Evolutionary conservation across 1,140 invertebrate species (phyloP).

Genomic region (Drosophila seguyi): DNA sequence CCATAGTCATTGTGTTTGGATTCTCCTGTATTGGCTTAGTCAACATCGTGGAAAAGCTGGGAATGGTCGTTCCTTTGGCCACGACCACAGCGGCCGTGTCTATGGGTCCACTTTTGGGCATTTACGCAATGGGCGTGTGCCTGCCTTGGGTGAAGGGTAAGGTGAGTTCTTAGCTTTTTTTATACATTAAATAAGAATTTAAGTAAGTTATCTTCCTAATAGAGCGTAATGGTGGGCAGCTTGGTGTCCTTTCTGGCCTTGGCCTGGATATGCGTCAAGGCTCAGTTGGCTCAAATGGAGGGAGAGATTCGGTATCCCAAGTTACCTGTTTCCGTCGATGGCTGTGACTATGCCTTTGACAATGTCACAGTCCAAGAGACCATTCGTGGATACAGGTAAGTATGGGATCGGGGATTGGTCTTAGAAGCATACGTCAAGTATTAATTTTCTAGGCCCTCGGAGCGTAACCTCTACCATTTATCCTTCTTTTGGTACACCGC

Average conservation of each 20-base stretch:
- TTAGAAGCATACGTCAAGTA: not conserved
- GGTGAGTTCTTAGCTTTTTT: slow-evolving; percentile 81
- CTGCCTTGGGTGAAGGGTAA: slow-evolving; percentile 92
- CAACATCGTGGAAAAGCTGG: slow-evolving; percentile 90
- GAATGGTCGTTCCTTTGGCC: slow-evolving; percentile 90
- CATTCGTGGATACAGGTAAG: slow-evolving; percentile 65
- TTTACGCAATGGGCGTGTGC: slow-evolving; percentile 93
- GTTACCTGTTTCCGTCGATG: slow-evolving; percentile 88
- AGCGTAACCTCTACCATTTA: slow-evolving; percentile 68
- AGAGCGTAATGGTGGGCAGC: slow-evolving; percentile 71
- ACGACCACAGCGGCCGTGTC: slow-evolving; percentile 90
- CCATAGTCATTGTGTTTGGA: slow-evolving; percentile 89
- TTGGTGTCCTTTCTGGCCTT: slow-evolving; percentile 61
- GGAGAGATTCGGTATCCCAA: slow-evolving; percentile 87
- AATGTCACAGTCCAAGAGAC: slow-evolving; percentile 64
- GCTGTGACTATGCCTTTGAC: slow-evolving; percentile 86
- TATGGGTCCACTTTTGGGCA: slow-evolving; percentile 91
- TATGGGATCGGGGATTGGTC: not conserved
- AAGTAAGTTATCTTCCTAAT: slow-evolving; percentile 8
- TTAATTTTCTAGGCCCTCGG: slow-evolving; percentile 49
- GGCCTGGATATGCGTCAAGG: slow-evolving; percentile 78
- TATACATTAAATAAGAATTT: not conserved
- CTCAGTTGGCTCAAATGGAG: slow-evolving; percentile 89
- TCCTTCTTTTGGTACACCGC: slow-evolving; percentile 76
- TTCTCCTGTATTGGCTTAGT: slow-evolving; percentile 88